A percentile compares a stretch with the other conserved stretches of the same genome.
These are phyloP conservation scores for Cuculus canorus DNA, from an alignment of 2,797 vertebrate species.

Conservation along the genomic window DNA sequence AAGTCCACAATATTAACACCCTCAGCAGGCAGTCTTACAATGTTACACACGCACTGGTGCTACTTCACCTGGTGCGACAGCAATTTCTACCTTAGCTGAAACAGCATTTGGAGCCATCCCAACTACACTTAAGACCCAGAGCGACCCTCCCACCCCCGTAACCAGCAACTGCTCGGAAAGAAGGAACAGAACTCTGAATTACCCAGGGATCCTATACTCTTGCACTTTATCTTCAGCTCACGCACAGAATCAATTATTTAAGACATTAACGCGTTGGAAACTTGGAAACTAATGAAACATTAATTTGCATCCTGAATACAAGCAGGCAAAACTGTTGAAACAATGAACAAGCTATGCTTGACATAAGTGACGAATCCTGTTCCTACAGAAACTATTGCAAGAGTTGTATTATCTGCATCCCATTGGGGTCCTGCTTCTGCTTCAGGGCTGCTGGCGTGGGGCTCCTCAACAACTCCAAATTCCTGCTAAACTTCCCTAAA, in stretches of 20 bases:
- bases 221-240: constrained; percentile 63
- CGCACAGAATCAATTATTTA: constrained; percentile 63
- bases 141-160: neutral
- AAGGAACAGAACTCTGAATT: constrained; percentile 47
- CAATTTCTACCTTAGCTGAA: neutral
- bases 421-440: neutral
- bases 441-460: neutral
- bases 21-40: neutral
- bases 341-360: neutral
- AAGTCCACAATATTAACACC: neutral
- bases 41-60: neutral
- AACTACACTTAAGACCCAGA: neutral
- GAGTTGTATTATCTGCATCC: neutral
- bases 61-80: neutral
- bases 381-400: constrained; percentile 1
- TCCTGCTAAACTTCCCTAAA: neutral
- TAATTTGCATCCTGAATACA: constrained; percentile 63
- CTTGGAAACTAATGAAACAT: constrained; percentile 71
- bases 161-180: constrained; percentile 31
- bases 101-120: neutral
- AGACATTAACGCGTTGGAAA: constrained; percentile 58
- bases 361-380: neutral
- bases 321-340: constrained; percentile 42
- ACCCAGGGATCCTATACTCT: constrained; percentile 43
- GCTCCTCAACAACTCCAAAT: neutral